A percentile compares a stretch with the other conserved stretches of the same genome.
Evolutionary conservation across 1,140 invertebrate genomes (phyloP).

Genomic region (Pseudachorutes palmiensis): DNA sequence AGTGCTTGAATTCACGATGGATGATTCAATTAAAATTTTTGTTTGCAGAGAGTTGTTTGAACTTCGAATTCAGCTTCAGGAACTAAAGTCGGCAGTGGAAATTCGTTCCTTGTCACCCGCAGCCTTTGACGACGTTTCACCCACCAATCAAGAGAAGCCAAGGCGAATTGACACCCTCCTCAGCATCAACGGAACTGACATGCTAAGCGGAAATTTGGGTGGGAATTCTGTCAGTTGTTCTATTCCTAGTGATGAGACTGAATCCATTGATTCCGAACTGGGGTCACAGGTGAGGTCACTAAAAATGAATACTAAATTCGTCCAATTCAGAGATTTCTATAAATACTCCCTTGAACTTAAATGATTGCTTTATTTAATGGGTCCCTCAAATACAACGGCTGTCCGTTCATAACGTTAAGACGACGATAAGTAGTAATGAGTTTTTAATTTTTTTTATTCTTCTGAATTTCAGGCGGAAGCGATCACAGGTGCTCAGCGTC

Average conservation of each 20-base stretch:
- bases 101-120: conserved; percentile 29
- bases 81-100: conserved; percentile 35
- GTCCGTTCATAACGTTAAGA: too few relatives aligned
- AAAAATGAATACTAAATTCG: neutral
- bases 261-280: conserved; percentile 37
- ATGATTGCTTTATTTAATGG: too few relatives aligned
- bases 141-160: conserved; percentile 19
- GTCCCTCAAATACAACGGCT: too few relatives aligned
- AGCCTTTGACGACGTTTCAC: conserved; percentile 32
- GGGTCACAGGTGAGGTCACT: conserved; percentile 28
- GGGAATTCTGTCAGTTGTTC: conserved; percentile 35
- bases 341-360: too few relatives aligned
- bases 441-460: too few relatives aligned
- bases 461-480: conserved; percentile 27
- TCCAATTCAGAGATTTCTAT: too few relatives aligned
- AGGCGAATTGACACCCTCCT: conserved; percentile 35
- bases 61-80: conserved; percentile 34
- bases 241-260: conserved; percentile 37
- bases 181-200: conserved; percentile 34
- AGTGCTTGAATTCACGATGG: neutral
- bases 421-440: too few relatives aligned
- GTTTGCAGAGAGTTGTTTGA: conserved; percentile 35
- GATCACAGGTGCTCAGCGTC: conserved; percentile 33
- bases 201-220: conserved; percentile 19
- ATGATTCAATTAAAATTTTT: neutral